Conservation (phyloP, 2,797 vertebrate species). For the Anguilla marmorata region DNA sequence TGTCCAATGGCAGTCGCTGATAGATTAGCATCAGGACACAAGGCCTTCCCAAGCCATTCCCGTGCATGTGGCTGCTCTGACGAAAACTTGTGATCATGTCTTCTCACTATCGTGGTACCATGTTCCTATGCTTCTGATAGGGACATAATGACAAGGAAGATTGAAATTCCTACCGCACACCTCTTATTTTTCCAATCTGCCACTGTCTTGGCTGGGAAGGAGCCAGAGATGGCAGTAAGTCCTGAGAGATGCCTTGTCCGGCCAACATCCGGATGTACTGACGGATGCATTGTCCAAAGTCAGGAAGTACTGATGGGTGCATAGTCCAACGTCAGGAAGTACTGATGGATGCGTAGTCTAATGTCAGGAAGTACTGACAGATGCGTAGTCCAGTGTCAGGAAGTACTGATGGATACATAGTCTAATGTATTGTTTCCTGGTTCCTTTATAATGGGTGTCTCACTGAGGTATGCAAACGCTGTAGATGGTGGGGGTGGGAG, state of each 20-base stretch:
- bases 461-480: constrained; percentile 19
- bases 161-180: constrained; percentile 13
- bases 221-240: too few species aligned
- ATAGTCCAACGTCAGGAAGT: neutral
- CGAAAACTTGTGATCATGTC: constrained; percentile 8
- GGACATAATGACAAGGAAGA: constrained; percentile 32
- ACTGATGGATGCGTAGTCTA: neutral
- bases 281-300: too few species aligned
- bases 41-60: neutral
- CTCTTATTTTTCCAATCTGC: neutral
- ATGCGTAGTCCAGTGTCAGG: neutral
- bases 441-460: neutral
- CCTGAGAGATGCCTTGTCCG: too few species aligned
- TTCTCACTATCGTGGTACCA: constrained; percentile 5
- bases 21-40: neutral
- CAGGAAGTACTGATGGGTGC: neutral
- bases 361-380: neutral
- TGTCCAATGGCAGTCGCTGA: neutral
- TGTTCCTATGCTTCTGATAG: constrained; percentile 18
- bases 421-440: neutral
- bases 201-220: neutral
- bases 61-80: constrained; percentile 26
- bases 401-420: neutral
- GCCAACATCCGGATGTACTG: too few species aligned
- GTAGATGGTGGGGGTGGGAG: neutral